Evolutionary conservation across 2,797 vertebrate genomes (phyloP).

Genomic region (Capromys pilorides): DNA sequence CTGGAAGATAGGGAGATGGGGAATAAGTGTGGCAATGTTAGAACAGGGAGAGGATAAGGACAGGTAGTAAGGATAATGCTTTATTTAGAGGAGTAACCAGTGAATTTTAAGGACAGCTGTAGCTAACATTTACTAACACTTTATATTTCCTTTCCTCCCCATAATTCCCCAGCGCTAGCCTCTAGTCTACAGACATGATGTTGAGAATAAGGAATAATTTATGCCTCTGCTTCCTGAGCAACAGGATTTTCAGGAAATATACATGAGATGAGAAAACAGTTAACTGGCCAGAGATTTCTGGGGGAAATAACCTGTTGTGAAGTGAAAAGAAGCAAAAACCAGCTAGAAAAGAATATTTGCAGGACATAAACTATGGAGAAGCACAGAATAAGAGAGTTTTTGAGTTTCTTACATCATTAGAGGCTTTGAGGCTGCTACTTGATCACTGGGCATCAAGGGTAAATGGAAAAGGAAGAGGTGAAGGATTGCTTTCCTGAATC

Average conservation of each 20-base stretch:
- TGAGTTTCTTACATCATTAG: not conserved
- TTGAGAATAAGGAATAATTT: not conserved
- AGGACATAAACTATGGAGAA: not conserved
- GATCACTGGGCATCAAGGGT: not conserved
- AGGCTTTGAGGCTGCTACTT: not conserved
- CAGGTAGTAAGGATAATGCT: not conserved
- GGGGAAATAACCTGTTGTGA: not conserved
- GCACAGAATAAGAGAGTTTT: not conserved
- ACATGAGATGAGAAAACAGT: not conserved
- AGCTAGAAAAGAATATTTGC: not conserved
- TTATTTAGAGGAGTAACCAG: not conserved
- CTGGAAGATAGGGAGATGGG: not conserved
- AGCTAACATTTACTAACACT: not conserved
- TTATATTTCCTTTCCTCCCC: not conserved
- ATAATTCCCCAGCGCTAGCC: not conserved
- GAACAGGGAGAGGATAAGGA: not conserved
- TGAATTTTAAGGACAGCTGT: not conserved
- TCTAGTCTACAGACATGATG: not conserved
- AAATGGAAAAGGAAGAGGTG: not conserved
- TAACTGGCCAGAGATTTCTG: not conserved
- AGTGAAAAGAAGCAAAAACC: not conserved
- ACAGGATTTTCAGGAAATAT: not conserved
- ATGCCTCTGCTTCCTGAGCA: not conserved
- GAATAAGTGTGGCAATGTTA: not conserved
- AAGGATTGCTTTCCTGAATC: not conserved